These are phyloP conservation scores for Eubasilissa splendida DNA, from an alignment of 2,888 invertebrate genomes.

Conservation along the genomic window DNA sequence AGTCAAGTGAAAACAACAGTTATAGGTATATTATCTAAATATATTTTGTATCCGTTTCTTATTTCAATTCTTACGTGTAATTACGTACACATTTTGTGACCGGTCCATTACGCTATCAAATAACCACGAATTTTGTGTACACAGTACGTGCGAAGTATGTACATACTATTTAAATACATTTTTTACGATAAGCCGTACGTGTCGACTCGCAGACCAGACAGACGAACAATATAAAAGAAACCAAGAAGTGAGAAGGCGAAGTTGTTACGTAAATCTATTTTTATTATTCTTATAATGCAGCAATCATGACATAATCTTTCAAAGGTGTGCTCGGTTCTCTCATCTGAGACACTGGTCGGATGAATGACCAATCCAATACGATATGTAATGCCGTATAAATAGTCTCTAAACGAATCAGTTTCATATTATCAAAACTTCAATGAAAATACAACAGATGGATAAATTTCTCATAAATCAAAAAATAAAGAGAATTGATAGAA, in stretches of 20 bases:
- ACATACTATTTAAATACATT: not conserved
- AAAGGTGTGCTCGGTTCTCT: not conserved
- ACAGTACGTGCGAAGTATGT: not conserved
- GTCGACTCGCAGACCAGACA: not conserved
- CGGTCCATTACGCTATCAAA: not conserved
- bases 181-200: not conserved
- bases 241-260: not conserved
- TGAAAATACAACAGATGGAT: too few species aligned
- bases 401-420: too few species aligned
- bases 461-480: too few species aligned
- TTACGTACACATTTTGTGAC: not conserved
- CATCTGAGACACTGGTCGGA: too few species aligned
- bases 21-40: not conserved
- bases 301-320: not conserved
- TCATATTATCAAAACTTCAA: too few species aligned
- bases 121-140: not conserved
- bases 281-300: not conserved
- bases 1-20: conserved; percentile 1
- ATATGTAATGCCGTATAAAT: too few species aligned
- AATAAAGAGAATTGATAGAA: too few species aligned
- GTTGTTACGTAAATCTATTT: not conserved
- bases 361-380: too few species aligned
- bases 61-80: not conserved
- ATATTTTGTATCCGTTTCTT: too few species aligned
- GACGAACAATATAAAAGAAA: not conserved